Conservation (phyloP, 2,113 vertebrate genomes). For the Ceratotherium simum region DNA sequence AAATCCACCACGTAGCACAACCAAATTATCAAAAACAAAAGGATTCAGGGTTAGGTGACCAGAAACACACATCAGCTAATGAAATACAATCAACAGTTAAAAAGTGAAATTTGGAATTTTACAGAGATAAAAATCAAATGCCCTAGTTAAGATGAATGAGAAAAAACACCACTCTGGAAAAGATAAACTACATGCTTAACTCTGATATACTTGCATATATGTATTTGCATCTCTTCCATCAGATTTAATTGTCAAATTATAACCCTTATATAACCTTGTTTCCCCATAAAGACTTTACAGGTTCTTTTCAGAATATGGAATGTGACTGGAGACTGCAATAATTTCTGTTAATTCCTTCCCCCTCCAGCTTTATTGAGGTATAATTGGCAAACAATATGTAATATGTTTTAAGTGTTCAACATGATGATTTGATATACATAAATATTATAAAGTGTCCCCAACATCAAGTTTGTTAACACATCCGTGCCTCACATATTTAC, state of each 20-base stretch:
- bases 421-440: neutral
- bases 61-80: constrained; percentile 43
- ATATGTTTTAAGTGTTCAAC: neutral
- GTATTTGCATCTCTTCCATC: neutral
- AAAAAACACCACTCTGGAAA: neutral
- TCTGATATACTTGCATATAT: neutral
- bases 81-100: neutral
- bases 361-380: neutral
- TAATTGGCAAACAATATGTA: neutral
- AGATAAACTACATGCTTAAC: neutral
- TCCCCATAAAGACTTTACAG: neutral
- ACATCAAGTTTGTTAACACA: neutral
- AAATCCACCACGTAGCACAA: constrained; percentile 5
- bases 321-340: neutral
- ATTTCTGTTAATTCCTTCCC: constrained; percentile 25
- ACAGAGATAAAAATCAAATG: constrained; percentile 29
- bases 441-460: neutral
- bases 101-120: constrained; percentile 36
- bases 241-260: neutral
- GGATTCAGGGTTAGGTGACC: neutral
- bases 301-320: constrained; percentile 32
- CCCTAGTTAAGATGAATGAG: neutral
- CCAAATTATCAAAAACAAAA: constrained; percentile 14
- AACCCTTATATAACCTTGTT: neutral
- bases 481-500: neutral